Conservation (phyloP, 2,888 invertebrate genomes). For the Uloborus plumipes region DNA sequence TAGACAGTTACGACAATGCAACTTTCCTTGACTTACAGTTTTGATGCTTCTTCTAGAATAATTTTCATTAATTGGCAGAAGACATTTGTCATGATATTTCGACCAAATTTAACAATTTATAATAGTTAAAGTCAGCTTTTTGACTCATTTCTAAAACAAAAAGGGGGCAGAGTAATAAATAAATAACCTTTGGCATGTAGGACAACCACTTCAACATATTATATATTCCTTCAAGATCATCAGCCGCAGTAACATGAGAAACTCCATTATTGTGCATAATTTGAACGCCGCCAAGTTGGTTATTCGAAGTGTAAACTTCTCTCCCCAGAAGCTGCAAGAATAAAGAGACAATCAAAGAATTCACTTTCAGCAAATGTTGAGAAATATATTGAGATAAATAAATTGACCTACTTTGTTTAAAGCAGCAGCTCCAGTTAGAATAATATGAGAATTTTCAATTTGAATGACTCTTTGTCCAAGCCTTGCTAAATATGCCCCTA, state of each 20-base stretch:
- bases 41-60: too few relatives aligned
- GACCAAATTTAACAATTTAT: too few relatives aligned
- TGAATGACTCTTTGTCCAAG: constrained; percentile 90
- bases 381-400: too few relatives aligned
- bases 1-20: too few relatives aligned
- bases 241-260: constrained; percentile 89
- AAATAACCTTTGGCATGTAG: constrained; percentile 85
- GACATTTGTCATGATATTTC: too few relatives aligned
- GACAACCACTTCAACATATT: constrained; percentile 93
- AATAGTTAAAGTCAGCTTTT: too few relatives aligned
- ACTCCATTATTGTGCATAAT: constrained; percentile 99
- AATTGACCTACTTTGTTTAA: constrained; percentile 83
- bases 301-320: constrained; percentile 99
- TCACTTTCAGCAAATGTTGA: too few relatives aligned
- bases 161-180: too few relatives aligned
- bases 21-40: too few relatives aligned
- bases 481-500: constrained; percentile 96
- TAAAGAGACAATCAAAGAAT: too few relatives aligned
- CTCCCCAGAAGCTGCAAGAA: constrained; percentile 81
- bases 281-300: constrained; percentile 97
- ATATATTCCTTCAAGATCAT: constrained; percentile 91
- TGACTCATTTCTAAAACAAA: too few relatives aligned
- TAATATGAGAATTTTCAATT: constrained; percentile 97
- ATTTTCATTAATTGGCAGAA: too few relatives aligned
- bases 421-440: constrained; percentile 95